These are phyloP conservation scores for Hoplostethus atlanticus DNA, from an alignment of 2,797 vertebrate species.

Conservation along the genomic window DNA sequence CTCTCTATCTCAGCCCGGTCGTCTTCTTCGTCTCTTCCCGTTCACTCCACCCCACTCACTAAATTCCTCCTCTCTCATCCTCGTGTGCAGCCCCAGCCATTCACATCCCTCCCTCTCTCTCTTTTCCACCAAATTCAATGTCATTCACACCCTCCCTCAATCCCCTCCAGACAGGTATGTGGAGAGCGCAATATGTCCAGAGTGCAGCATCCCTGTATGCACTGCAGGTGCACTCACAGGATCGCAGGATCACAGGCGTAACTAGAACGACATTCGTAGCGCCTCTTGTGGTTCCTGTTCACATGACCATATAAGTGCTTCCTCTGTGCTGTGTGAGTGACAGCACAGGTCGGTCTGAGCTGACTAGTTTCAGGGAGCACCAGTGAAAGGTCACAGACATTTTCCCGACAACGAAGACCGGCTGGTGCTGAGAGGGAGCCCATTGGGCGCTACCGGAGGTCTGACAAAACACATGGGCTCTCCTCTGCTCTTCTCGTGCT, in stretches of 20 bases:
- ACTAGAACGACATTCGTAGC: slow-evolving; percentile 30
- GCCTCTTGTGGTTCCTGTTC: slow-evolving; percentile 42
- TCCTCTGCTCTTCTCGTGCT: slow-evolving; percentile 34
- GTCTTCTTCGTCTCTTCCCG: slow-evolving; percentile 56
- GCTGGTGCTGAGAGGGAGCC: slow-evolving; percentile 27
- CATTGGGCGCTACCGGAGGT: slow-evolving; percentile 31
- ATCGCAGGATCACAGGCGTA: slow-evolving; percentile 20
- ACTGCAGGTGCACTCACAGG: slow-evolving; percentile 49
- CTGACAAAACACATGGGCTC: slow-evolving; percentile 3
- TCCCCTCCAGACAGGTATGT: slow-evolving; percentile 41
- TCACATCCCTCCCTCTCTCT: slow-evolving; percentile 46
- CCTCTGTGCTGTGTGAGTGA: slow-evolving; percentile 51
- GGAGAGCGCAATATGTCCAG: slow-evolving; percentile 30
- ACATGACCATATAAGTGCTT: slow-evolving; percentile 67
- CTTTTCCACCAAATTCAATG: slow-evolving; percentile 56
- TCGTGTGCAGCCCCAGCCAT: slow-evolving; percentile 55
- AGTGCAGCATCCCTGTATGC: slow-evolving; percentile 35
- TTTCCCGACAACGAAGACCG: slow-evolving; percentile 12
- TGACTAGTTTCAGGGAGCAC: slow-evolving; percentile 18
- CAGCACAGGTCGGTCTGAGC: slow-evolving; percentile 46
- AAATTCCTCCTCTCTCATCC: slow-evolving; percentile 55
- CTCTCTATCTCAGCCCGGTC: slow-evolving; percentile 58
- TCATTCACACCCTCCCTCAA: slow-evolving; percentile 59
- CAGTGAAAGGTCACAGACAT: slow-evolving; percentile 49
- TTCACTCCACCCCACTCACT: slow-evolving; percentile 55